Evolutionary conservation across 2,797 vertebrate species (phyloP).

Genomic region (Channa striata): DNA sequence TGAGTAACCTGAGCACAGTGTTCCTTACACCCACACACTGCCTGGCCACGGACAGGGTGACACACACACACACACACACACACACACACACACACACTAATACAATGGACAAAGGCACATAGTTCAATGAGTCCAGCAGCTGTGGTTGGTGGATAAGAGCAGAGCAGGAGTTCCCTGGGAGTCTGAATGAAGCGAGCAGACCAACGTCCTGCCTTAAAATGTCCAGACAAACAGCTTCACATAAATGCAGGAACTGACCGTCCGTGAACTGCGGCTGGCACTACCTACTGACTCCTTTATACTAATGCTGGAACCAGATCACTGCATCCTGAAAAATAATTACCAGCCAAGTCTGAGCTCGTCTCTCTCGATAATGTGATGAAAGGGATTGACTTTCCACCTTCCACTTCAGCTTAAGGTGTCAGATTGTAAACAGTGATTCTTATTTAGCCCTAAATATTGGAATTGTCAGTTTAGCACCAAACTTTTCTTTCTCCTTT

Average conservation of each 20-base stretch:
- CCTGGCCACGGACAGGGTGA: constrained; percentile 46
- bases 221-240: constrained; percentile 45
- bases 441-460: no score
- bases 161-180: constrained; percentile 64
- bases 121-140: constrained; percentile 75
- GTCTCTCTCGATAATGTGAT: constrained; percentile 44
- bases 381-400: constrained; percentile 22
- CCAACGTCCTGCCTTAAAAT: constrained; percentile 64
- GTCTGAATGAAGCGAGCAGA: constrained; percentile 67
- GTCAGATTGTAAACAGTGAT: no score
- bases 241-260: constrained; percentile 10
- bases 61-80: constrained; percentile 38
- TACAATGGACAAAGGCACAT: constrained; percentile 79
- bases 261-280: constrained; percentile 29
- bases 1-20: constrained; percentile 80
- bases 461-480: no score
- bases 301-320: background rate
- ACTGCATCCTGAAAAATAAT: constrained; percentile 39
- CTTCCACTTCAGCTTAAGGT: no score
- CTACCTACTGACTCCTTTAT: constrained; percentile 13
- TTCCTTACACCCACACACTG: constrained; percentile 63
- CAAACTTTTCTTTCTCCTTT: no score
- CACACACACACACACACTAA: constrained; percentile 54
- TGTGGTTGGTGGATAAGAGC: constrained; percentile 72
- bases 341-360: constrained; percentile 22